These are phyloP conservation scores for Carapus acus DNA, from an alignment of 2,797 vertebrate genomes.

Conservation along the genomic window DNA sequence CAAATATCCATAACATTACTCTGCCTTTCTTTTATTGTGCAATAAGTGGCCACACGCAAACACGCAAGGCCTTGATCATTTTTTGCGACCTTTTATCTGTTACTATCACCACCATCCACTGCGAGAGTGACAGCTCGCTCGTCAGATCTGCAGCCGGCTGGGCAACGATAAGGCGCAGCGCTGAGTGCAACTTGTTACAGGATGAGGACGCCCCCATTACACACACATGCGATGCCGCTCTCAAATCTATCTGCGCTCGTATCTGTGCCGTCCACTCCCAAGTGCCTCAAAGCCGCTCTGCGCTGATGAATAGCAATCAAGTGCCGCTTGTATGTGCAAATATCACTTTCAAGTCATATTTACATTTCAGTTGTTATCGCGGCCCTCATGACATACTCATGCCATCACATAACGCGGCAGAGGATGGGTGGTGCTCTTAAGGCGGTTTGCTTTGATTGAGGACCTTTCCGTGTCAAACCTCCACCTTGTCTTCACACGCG, in stretches of 20 bases:
- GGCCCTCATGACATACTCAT: slow-evolving; percentile 60
- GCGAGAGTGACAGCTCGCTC: slow-evolving; percentile 47
- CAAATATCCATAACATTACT: too few relatives aligned
- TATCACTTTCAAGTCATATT: slow-evolving; percentile 52
- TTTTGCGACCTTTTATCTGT: slow-evolving; percentile 16
- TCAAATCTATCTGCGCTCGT: slow-evolving; percentile 44
- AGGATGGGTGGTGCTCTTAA: slow-evolving; percentile 1
- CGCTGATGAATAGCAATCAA: slow-evolving; percentile 65
- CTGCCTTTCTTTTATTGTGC: neutral
- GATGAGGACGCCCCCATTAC: slow-evolving; percentile 71
- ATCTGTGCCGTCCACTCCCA: slow-evolving; percentile 50
- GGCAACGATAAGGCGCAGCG: slow-evolving; percentile 61
- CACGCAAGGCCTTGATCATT: neutral
- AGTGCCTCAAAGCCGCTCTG: slow-evolving; percentile 53
- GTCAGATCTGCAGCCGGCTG: slow-evolving; percentile 39
- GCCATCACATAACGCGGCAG: slow-evolving; percentile 36
- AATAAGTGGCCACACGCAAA: neutral
- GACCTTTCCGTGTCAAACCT: neutral
- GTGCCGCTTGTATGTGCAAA: slow-evolving; percentile 58
- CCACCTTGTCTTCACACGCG: too few relatives aligned
- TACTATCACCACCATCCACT: slow-evolving; percentile 38
- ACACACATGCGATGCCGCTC: slow-evolving; percentile 63
- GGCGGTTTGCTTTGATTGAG: neutral
- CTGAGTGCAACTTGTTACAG: slow-evolving; percentile 73
- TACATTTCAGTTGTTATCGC: slow-evolving; percentile 52